These are phyloP conservation scores for Barbus barbus DNA, from an alignment of 2,113 vertebrate species.

Conservation along the genomic window DNA sequence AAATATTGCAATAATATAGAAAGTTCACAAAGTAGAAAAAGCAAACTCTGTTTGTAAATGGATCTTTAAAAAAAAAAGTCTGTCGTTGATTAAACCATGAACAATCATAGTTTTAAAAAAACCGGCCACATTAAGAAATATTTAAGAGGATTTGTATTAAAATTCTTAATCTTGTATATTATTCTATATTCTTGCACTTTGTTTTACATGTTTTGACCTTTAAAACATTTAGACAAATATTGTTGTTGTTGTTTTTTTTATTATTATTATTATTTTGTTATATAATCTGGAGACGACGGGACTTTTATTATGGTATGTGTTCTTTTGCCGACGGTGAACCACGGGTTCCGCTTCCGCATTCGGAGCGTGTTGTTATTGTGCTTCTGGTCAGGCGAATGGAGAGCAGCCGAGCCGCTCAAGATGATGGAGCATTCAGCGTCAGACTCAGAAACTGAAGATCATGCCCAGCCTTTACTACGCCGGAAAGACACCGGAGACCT, in stretches of 20 bases:
- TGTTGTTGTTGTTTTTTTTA: no score
- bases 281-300: no score
- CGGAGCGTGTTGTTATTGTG: not conserved
- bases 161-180: no score
- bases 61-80: not conserved
- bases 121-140: not conserved
- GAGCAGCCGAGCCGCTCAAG: not conserved
- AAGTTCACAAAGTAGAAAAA: not conserved
- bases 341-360: conserved; percentile 2
- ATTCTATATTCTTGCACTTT: no score
- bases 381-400: not conserved
- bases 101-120: not conserved
- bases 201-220: no score
- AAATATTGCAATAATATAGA: not conserved
- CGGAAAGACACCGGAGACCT: conserved; percentile 50
- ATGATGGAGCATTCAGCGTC: conserved; percentile 65
- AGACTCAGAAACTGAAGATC: conserved; percentile 71
- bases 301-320: conserved; percentile 40
- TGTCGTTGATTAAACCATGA: not conserved
- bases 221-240: no score
- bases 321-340: not conserved
- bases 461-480: conserved; percentile 69
- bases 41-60: not conserved
- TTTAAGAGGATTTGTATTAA: no score
- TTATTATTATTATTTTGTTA: no score